Base-by-base conservation (phyloP, 2,113 vertebrate species). In the Oostethus manadensis region DNA sequence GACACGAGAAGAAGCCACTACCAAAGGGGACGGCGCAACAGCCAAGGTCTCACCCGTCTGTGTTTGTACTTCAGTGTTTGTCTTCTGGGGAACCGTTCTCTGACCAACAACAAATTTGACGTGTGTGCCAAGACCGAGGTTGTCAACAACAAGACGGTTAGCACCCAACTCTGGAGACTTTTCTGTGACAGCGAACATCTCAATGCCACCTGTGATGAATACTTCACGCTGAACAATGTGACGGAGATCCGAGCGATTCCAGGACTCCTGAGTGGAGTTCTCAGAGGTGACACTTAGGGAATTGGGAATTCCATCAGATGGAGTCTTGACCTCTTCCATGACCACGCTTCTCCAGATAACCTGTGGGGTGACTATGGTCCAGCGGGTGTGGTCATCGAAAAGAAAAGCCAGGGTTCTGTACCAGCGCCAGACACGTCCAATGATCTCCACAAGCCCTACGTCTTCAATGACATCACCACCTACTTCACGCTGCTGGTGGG, bases 401-500 rank as follows among this genome's bases (percentile, higher is more conserved):
- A 91, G 70, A 68, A 80, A 51, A 61, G 21, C 4, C 66, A 74
- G 6, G 49, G 68, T 3, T 92, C 91, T 0, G 51, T 75, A 21
- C 10, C 75, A 0, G 79, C 33, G 29, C 49, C 77, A 0, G 89
- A 89, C 40, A 72, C 73, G 1, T 1, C 60, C 9, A 10, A 4
- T 0, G 57, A 64, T 50, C 42, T 33, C 48, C 21, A 38, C 5
- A 55, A 69, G 14, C 86, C 83, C 11, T 98, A 94, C 0, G 83
- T 97, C 62, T 85, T 91, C 58, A 92, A 89, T 7, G 94, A 98
- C 78, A 93, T 97, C 50, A 70, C 87, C 71, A 95, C 95, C 17
- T 93, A 86, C 71, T 97, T 98, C 85, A 98, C 94, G 21, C 75
- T 97, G 86, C 87, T 98, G 62, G 92, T 98, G n/a, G 96, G 96